These are phyloP conservation scores for Zosterops pallidus DNA, from an alignment of 2,113 vertebrate species.

Conservation along the genomic window DNA sequence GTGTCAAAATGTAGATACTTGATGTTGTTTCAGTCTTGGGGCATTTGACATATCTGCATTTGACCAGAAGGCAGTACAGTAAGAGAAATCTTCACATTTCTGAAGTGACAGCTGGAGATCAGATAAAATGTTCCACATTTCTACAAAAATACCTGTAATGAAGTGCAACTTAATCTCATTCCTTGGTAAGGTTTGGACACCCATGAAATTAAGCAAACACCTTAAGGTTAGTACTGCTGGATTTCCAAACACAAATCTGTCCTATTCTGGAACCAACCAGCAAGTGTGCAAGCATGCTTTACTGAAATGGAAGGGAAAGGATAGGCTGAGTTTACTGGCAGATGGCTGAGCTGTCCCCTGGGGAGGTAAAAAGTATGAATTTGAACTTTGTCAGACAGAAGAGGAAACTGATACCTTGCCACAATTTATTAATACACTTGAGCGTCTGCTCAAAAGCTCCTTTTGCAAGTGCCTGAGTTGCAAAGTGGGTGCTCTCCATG, in stretches of 20 bases:
- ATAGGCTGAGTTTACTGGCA: not conserved
- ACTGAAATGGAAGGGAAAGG: not conserved
- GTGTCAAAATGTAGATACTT: not conserved
- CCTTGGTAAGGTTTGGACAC: not conserved
- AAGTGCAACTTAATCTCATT: not conserved
- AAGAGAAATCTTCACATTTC: not conserved
- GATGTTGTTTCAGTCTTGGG: not conserved
- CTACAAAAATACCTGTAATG: not conserved
- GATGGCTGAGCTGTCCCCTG: not conserved
- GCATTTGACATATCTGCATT: rapidly evolving
- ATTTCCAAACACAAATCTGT: rapidly evolving
- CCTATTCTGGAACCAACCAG: not conserved
- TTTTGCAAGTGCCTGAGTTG: not conserved
- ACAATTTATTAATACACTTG: not conserved
- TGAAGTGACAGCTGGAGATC: not conserved
- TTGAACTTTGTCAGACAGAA: slow-evolving; percentile 8
- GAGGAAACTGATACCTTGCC: not conserved
- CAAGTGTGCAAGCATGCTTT: not conserved
- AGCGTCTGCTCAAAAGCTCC: not conserved
- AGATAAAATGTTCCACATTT: not conserved
- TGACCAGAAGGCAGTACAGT: not conserved
- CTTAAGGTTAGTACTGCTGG: not conserved
- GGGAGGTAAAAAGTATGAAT: not conserved
- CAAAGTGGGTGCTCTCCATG: not conserved
- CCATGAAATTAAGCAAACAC: not conserved